Conservation (phyloP, 2,888 invertebrate genomes). For the Drosophila monieri region DNA sequence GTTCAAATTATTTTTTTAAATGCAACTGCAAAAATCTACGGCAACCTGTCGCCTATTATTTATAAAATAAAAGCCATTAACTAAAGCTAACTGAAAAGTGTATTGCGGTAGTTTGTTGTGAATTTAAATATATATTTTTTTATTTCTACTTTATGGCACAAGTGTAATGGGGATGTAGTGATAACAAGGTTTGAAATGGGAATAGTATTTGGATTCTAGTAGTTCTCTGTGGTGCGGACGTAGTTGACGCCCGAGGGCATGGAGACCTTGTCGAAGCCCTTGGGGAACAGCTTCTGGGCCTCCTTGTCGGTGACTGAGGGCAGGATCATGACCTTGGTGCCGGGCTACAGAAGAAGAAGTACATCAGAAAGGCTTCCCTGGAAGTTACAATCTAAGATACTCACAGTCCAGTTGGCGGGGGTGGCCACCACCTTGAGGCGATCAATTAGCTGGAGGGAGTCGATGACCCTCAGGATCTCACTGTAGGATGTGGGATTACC, state of each 20-base stretch:
- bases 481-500: slow-evolving; percentile 83
- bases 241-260: slow-evolving; percentile 92
- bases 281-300: slow-evolving; percentile 88
- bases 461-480: slow-evolving; percentile 88
- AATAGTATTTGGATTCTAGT: slow-evolving; percentile 69
- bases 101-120: neutral
- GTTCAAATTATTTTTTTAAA: too few species aligned
- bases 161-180: neutral
- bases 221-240: slow-evolving; percentile 89
- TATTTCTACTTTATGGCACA: slow-evolving; percentile 16
- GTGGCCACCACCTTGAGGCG: slow-evolving; percentile 84
- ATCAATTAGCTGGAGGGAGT: slow-evolving; percentile 87
- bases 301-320: slow-evolving; percentile 89
- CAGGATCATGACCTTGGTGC: slow-evolving; percentile 92
- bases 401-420: slow-evolving; percentile 87
- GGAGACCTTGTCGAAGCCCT: slow-evolving; percentile 87
- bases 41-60: too few species aligned
- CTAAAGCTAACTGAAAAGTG: too few species aligned
- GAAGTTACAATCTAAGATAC: slow-evolving; percentile 53
- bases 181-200: neutral
- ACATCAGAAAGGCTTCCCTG: slow-evolving; percentile 91
- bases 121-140: neutral
- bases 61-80: too few species aligned
- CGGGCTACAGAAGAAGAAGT: slow-evolving; percentile 87
- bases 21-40: too few species aligned